Evolutionary conservation across 1,140 invertebrate species (phyloP), one percentile per base, ranked within the genome.

Genomic region (Reticulitermes speratus): DNA sequence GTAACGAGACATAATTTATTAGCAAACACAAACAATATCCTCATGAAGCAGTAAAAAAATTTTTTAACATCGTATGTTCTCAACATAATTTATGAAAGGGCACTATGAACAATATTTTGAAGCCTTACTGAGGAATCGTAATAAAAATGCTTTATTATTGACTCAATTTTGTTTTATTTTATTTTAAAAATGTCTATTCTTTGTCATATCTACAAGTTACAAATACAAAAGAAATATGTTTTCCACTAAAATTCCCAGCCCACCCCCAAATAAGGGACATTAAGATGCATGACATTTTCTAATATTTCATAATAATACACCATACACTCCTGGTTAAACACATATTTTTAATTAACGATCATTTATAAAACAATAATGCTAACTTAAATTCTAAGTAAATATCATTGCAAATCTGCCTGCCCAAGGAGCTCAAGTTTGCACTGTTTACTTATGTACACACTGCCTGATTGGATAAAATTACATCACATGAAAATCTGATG

Each of bases 381-480:
- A 75, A 75, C 65, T 30, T 30, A 75, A 75, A 75, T 75, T 75
- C 65, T 25, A 75, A 30, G 65, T 75, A 75, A 75, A 75, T 75
- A 75, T 75, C 65, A 30, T 30, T 75, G n/a, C n/a, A 75, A 75
- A 3, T 55, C 25, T 75, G 65, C 65, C n/a, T 16, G 16, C 25
- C n/a, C 65, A 75, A 6, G n/a, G 25, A 75, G 65, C 14, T n/a
- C 1, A 75, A 75, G n/a, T 21, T 55, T 55, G 52, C 14, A 75
- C 14, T 75, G n/a, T 30, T 75, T 75, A 25, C 9, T 25, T 75
- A 75, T 87, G 89, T 88, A 89, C 88, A 88, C 65, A 75, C 65
- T 75, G 94, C 14, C 52, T 55, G 52, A 55, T 6, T 5, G 14
- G 38, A 21, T 16, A 19, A 55, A 55, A 21, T 55, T 55, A 19